Percentiles rank a stretch among this genome's conserved stretches.
phyloP scores from a whole-genome alignment of 2,888 invertebrate genomes.

The Netelia virgata region DNA sequence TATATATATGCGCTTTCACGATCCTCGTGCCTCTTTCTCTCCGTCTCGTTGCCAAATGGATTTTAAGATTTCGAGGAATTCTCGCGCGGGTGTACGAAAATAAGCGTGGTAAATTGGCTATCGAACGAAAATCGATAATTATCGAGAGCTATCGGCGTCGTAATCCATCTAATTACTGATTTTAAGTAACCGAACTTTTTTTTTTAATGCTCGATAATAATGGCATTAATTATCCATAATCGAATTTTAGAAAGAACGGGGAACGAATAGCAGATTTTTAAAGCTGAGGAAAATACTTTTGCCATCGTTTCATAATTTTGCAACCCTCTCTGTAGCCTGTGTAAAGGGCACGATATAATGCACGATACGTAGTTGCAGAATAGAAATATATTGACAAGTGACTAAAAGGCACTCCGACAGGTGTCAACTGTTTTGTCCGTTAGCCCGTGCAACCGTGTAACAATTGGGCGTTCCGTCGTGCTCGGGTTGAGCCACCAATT shows the following conservation, averaged over 20 bases:
- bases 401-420: conserved; percentile 49
- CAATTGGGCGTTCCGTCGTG: conserved; percentile 39
- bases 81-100: background rate
- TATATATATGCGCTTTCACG: background rate
- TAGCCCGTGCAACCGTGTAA: conserved; percentile 38
- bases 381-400: conserved; percentile 41
- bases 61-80: background rate
- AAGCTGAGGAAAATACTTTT: too few relatives aligned
- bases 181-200: too few relatives aligned
- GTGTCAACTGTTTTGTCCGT: conserved; percentile 54
- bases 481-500: conserved; percentile 54
- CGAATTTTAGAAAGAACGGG: too few relatives aligned
- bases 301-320: background rate
- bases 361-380: background rate
- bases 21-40: conserved; percentile 23
- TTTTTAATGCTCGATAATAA: too few relatives aligned
- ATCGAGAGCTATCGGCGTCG: background rate
- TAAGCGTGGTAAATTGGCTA: background rate
- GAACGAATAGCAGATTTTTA: too few relatives aligned
- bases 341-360: background rate
- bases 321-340: background rate
- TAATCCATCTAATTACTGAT: too few relatives aligned
- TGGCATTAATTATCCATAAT: too few relatives aligned
- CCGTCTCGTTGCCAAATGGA: conserved; percentile 12
- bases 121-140: background rate